Evolutionary conservation across 2,797 vertebrate species (phyloP), one percentile per base, ranked within the genome.

Genomic region (Taeniopygia guttata): DNA sequence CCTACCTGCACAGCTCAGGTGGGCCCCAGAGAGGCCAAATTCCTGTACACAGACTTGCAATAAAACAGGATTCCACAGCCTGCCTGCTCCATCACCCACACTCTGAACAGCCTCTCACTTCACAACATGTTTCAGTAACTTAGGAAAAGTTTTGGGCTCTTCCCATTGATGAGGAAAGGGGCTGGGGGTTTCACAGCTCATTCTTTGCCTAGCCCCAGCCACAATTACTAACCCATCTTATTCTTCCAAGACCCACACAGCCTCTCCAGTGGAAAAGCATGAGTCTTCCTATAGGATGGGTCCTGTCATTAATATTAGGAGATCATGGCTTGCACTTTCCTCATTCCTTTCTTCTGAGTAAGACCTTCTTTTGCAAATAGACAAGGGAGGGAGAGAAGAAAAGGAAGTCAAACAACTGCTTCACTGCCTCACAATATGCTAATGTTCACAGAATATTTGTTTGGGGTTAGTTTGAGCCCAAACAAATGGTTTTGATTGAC

Each of bases 331-430:
- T 34, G 46, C 32, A n/a, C 76, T 85, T 92, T 80, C 81, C 92
- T 89, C 94, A 92, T 93, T 94, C 87, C 67, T 75, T 79, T 89
- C 84, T 62, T 46, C 87, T 93, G 84, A 94, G 48, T 59, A 93
- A 72, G 25, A 55, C 48, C 88, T 89, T 79, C 59, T 79, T 75
- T 80, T 91, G 60, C 48, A 92, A 94, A 89, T 5, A 88, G 63
- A 59, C 13, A 26, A n/a, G 17, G 54, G 40, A 90, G n/a, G 72
- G 67, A 89, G 16, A 59, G 26, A 45, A 52, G 56, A 83, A 87
- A 90, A 85, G 69, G 84, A 94, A 91, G 62, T 51, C 66, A 66
- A 69, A 49, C 30, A 54, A 81, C 46, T 80, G 59, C 67, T 74
- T 59, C 62, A n/a, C 20, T 63, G 62, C 56, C 29, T 87, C 77